A percentile compares a stretch with the other conserved stretches of the same genome.
These are phyloP conservation scores for Hipposideros larvatus DNA, from an alignment of 2,797 vertebrate species.

Conservation along the genomic window DNA sequence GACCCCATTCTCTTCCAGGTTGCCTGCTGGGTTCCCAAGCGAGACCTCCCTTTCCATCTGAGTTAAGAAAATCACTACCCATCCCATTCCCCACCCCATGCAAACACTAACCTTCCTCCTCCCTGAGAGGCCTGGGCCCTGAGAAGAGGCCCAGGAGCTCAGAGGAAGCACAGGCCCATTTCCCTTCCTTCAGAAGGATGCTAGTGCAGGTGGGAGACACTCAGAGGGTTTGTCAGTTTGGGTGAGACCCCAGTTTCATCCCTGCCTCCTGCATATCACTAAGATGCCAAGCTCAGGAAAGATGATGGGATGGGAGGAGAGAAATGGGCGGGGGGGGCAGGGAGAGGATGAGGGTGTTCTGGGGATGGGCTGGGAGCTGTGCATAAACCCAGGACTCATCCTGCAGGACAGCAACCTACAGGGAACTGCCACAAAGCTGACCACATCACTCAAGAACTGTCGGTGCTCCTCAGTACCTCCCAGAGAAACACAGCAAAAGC, in stretches of 20 bases:
- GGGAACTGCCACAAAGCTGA: background rate
- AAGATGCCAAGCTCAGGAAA: background rate
- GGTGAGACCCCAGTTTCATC: background rate
- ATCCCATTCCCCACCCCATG: too few species aligned
- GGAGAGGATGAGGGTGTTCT: background rate
- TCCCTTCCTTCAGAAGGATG: background rate
- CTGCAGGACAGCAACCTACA: background rate
- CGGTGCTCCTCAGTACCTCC: background rate
- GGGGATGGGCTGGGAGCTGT: background rate
- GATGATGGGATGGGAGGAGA: background rate
- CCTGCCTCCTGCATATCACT: background rate
- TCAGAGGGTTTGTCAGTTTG: background rate
- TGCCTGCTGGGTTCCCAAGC: background rate
- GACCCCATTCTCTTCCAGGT: background rate
- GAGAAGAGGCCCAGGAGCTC: background rate
- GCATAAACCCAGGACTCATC: fast-evolving
- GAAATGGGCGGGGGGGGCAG: fast-evolving
- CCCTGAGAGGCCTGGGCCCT: background rate
- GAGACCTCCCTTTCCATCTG: background rate
- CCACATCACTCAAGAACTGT: fast-evolving
- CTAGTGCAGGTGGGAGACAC: fast-evolving
- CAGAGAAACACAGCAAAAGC: background rate
- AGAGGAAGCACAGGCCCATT: background rate
- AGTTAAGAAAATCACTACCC: background rate
- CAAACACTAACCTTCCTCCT: background rate